Evolutionary conservation across 2,888 invertebrate genomes (phyloP).

Genomic region (Chesias legatella): DNA sequence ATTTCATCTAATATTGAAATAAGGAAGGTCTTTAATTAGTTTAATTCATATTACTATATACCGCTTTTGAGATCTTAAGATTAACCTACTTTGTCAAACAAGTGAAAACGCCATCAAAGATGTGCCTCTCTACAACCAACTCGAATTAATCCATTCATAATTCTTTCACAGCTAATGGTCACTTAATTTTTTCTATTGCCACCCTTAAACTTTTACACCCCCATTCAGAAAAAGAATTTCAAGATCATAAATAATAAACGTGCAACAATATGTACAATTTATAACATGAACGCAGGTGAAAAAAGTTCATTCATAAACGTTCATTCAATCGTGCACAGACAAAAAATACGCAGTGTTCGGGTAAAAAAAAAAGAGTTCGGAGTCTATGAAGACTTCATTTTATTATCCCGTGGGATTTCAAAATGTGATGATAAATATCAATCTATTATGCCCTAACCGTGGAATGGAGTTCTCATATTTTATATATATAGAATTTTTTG

Average conservation of each 20-base stretch:
- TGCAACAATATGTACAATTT: slow-evolving; percentile 58
- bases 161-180: slow-evolving; percentile 34
- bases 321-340: slow-evolving; percentile 42
- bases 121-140: slow-evolving; percentile 4
- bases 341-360: slow-evolving; percentile 43
- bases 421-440: slow-evolving; percentile 51
- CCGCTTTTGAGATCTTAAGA: too few relatives aligned
- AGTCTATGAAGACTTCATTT: slow-evolving; percentile 70
- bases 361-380: slow-evolving; percentile 27
- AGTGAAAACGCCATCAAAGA: too few relatives aligned
- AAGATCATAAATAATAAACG: slow-evolving; percentile 66
- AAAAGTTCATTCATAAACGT: slow-evolving; percentile 60
- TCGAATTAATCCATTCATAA: slow-evolving; percentile 36
- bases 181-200: slow-evolving; percentile 23
- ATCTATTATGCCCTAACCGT: slow-evolving; percentile 42
- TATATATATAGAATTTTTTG: slow-evolving; percentile 12
- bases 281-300: slow-evolving; percentile 58
- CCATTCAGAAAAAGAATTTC: slow-evolving; percentile 39
- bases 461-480: slow-evolving; percentile 27
- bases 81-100: too few relatives aligned
- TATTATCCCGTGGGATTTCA: slow-evolving; percentile 64
- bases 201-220: slow-evolving; percentile 21
- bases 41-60: too few relatives aligned
- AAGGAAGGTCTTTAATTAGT: too few relatives aligned
- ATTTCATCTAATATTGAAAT: too few relatives aligned